phyloP scores from a whole-genome alignment of 2,113 vertebrate species.

The Pao palembangensis region DNA sequence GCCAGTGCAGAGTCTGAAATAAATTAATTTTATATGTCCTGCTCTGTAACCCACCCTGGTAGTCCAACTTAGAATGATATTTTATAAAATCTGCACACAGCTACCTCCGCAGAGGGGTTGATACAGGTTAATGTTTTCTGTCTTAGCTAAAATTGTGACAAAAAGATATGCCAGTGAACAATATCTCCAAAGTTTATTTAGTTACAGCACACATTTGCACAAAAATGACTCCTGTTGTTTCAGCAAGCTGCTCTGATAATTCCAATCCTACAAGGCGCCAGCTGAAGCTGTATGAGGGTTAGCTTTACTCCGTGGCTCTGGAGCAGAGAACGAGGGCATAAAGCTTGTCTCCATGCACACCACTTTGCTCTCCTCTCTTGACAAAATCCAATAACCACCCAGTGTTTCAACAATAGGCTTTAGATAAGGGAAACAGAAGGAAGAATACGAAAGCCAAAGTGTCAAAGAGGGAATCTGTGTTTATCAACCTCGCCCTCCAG shows the following conservation, averaged over 20 bases:
- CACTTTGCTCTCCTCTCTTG: constrained; percentile 34
- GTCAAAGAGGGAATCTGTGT: constrained; percentile 50
- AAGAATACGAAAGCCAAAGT: constrained; percentile 52
- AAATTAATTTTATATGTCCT: neutral
- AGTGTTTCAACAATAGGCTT: constrained; percentile 59
- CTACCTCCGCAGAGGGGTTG: constrained; percentile 12
- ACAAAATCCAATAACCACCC: constrained; percentile 59
- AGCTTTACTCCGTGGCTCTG: constrained; percentile 33
- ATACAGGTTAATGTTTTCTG: constrained; percentile 35
- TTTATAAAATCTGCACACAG: constrained; percentile 23
- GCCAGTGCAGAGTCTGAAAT: neutral
- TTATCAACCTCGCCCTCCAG: constrained; percentile 48
- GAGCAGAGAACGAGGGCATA: constrained; percentile 38
- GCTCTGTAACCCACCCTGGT: constrained; percentile 18
- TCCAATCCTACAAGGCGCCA: constrained; percentile 10
- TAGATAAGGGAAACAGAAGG: constrained; percentile 35
- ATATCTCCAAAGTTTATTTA: constrained; percentile 44
- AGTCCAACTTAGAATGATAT: constrained; percentile 13
- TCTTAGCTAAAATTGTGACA: constrained; percentile 33
- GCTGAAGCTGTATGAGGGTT: constrained; percentile 24
- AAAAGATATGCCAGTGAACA: constrained; percentile 34
- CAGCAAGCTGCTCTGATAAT: constrained; percentile 22
- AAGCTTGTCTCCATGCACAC: constrained; percentile 23
- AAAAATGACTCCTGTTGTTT: constrained; percentile 45
- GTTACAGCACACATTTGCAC: constrained; percentile 33